Evolutionary conservation across 2,888 invertebrate genomes (phyloP), one percentile per base, ranked within the genome.

Genomic region (Tetrapedia diversipes): DNA sequence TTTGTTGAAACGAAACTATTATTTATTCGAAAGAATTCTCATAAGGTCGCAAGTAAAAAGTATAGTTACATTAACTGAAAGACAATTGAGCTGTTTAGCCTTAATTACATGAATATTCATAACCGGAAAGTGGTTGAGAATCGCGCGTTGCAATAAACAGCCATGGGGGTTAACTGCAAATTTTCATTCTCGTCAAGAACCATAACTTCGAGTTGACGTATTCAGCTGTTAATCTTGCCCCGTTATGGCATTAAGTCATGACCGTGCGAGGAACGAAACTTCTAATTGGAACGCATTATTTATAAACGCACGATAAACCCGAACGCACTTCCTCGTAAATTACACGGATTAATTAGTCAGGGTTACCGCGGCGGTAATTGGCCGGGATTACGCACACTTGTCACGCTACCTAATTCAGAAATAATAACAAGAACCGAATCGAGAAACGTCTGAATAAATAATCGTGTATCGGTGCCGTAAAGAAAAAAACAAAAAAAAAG

Each of bases 281-380:
- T 49, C 54, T 76, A 76, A 76, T 75, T 67, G 66, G 75, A 61
- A 51, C 76, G 49, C 29, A 51, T 66, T 67, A 76, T 66, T 76
- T 76, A 37, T 60, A 65, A 76, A 76, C 54, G 76, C 64, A 65
- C 75, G 74, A 75, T 74, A 75, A 60, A 73, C 59, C 29, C 47
- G 45, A 73, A 65, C 54, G 74, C 61, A 41, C 41, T 67, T 75
- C 66, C 76, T 66, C 43, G 47, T 56, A 66, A 76, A 76, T 75
- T 66, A 45, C 24, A 24, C 49, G 56, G 56, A 60, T 53, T 75
- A 67, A 76, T 67, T 75, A 66, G 49, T 11, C 51, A 22, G 67
- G 67, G 67, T 67, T 64, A 64, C 64, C 64, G 64, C 37, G 57
- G 22, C 24, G 74, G 61, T 76, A 75, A 76, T 76, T 75, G 67